Conservation (phyloP, 1,140 invertebrate species). For the Plectrocnemia conspersa region DNA sequence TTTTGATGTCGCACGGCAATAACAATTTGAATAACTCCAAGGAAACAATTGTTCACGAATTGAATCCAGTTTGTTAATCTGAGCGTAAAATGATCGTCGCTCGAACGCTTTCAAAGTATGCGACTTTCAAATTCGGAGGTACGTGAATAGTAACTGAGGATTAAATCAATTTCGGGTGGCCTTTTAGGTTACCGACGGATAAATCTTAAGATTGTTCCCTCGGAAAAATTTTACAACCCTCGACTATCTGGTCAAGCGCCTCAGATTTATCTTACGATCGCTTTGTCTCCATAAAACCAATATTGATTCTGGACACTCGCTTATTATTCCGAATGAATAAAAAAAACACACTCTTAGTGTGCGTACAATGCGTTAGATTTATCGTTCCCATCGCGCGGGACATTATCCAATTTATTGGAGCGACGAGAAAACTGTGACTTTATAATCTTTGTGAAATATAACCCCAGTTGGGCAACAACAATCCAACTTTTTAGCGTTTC, state of each 20-base stretch:
- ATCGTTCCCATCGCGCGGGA: not conserved
- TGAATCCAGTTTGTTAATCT: conserved; percentile 12
- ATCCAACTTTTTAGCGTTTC: conserved; percentile 12
- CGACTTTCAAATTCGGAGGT: not conserved
- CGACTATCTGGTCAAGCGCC: conserved; percentile 22
- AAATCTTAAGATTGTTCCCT: not conserved
- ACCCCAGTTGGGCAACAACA: conserved; percentile 25
- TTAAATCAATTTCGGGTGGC: not conserved
- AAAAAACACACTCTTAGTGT: too few relatives aligned
- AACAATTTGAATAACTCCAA: conserved; percentile 19
- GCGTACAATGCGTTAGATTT: too few relatives aligned
- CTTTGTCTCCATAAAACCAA: conserved; percentile 24
- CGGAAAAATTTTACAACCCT: conserved; percentile 12
- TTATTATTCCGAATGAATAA: too few relatives aligned
- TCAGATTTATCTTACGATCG: conserved; percentile 27
- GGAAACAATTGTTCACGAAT: conserved; percentile 13
- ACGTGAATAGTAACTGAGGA: not conserved
- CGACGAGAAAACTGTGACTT: conserved; percentile 25
- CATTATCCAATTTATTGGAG: conserved; percentile 20
- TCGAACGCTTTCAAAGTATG: conserved; percentile 10
- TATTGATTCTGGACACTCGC: conserved; percentile 14
- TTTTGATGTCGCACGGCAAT: not conserved
- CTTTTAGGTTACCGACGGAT: not conserved
- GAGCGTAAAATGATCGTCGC: conserved; percentile 25
- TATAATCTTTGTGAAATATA: conserved; percentile 34